These are phyloP conservation scores for Discoglossus pictus DNA, from an alignment of 2,797 vertebrate genomes.

Conservation along the genomic window DNA sequence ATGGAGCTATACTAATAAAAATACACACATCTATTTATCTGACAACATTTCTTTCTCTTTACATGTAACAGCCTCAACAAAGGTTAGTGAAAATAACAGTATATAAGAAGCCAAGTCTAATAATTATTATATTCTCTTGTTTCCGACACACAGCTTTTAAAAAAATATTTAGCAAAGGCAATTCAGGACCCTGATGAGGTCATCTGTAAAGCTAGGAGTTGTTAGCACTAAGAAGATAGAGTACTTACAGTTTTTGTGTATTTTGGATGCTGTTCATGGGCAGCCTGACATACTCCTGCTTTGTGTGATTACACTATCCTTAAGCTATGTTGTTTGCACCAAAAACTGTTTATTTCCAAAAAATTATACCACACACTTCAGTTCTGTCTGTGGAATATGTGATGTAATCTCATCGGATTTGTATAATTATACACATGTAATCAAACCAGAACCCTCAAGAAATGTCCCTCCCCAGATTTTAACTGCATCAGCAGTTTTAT, in stretches of 20 bases:
- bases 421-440: constrained; percentile 62
- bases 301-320: constrained; percentile 51
- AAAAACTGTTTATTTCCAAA: constrained; percentile 59
- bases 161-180: not conserved
- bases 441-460: constrained; percentile 54
- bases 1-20: too few relatives aligned
- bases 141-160: not conserved
- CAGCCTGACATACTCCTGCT: constrained; percentile 50
- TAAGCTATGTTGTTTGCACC: constrained; percentile 53
- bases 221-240: constrained; percentile 35
- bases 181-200: constrained; percentile 10
- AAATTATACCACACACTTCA: constrained; percentile 57
- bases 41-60: too few relatives aligned
- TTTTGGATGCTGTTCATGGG: constrained; percentile 34
- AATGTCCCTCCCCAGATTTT: constrained; percentile 47
- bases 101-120: too few relatives aligned
- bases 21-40: too few relatives aligned
- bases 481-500: constrained; percentile 48
- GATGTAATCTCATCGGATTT: constrained; percentile 63
- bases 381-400: constrained; percentile 62
- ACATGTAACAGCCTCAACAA: too few relatives aligned
- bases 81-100: too few relatives aligned
- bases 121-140: too few relatives aligned
- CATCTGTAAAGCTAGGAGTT: constrained; percentile 40
- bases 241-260: constrained; percentile 36